These are phyloP conservation scores for Amiota mariae DNA, from an alignment of 2,888 invertebrate species.

Conservation along the genomic window DNA sequence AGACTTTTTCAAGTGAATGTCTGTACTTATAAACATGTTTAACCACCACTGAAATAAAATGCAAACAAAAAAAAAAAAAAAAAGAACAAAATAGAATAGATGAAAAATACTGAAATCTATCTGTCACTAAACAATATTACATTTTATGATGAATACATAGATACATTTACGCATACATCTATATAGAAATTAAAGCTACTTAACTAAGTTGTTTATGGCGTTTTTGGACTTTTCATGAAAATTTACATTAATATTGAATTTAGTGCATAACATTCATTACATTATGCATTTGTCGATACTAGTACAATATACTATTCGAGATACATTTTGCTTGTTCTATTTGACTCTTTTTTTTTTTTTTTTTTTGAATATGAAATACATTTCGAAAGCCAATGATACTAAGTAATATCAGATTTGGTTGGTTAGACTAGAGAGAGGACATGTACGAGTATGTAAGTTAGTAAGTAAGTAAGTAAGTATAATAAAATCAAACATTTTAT, in stretches of 20 bases:
- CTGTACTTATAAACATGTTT: too few relatives aligned
- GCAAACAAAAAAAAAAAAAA: too few relatives aligned
- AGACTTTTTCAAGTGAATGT: too few relatives aligned
- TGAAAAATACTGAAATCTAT: too few relatives aligned
- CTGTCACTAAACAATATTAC: too few relatives aligned
- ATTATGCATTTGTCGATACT: background rate
- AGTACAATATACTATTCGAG: background rate
- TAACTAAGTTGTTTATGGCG: slow-evolving; percentile 39
- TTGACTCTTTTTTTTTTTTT: background rate
- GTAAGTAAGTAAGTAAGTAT: too few relatives aligned
- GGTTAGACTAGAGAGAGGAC: too few relatives aligned
- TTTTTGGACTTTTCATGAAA: slow-evolving; percentile 52
- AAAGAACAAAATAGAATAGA: too few relatives aligned
- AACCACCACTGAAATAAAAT: too few relatives aligned
- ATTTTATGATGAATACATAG: too few relatives aligned
- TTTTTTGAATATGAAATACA: slow-evolving; percentile 8
- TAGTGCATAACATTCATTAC: background rate
- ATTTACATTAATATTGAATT: slow-evolving; percentile 23
- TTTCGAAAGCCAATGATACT: slow-evolving; percentile 20
- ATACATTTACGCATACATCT: too few relatives aligned
- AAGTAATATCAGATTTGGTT: slow-evolving; percentile 1
- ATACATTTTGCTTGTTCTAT: background rate
- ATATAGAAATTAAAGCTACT: background rate
- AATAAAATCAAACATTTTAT: slow-evolving; percentile 56
- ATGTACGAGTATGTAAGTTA: too few relatives aligned